A percentile compares a stretch with the other conserved stretches of the same genome.
phyloP scores from a whole-genome alignment of 2,888 invertebrate genomes.

The Lasioglossum villosulum region DNA sequence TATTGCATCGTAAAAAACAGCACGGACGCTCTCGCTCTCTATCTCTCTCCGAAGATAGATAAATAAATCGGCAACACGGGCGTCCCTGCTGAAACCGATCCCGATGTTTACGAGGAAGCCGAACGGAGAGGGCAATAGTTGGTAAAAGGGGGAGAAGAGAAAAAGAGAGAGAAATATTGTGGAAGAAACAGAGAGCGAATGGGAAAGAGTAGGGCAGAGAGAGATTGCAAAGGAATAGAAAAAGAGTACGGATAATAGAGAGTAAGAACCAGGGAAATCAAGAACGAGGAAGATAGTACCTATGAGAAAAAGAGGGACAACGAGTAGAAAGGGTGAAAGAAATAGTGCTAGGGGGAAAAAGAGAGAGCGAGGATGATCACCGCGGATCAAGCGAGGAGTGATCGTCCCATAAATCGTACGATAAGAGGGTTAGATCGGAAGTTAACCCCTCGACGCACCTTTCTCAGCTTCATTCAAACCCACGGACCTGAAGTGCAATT shows the following conservation, averaged over 20 bases:
- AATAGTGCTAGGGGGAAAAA: too few species aligned
- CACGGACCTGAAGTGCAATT: neutral
- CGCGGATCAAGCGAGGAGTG: neutral
- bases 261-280: too few species aligned
- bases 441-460: constrained; percentile 1
- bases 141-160: too few species aligned
- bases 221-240: too few species aligned
- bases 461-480: neutral
- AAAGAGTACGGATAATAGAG: too few species aligned
- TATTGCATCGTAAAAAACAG: constrained; percentile 28
- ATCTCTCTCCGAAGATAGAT: constrained; percentile 4
- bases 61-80: constrained; percentile 16
- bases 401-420: neutral
- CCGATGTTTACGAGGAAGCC: neutral
- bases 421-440: neutral
- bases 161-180: too few species aligned
- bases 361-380: neutral
- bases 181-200: too few species aligned
- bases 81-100: constrained; percentile 9
- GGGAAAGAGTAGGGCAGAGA: too few species aligned
- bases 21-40: neutral
- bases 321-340: too few species aligned
- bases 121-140: neutral
- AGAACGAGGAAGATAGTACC: too few species aligned
- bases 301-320: too few species aligned